A percentile compares a stretch with the other conserved stretches of the same genome.
These are phyloP conservation scores for Sialis lutaria DNA, from an alignment of 2,888 invertebrate genomes.

Conservation along the genomic window DNA sequence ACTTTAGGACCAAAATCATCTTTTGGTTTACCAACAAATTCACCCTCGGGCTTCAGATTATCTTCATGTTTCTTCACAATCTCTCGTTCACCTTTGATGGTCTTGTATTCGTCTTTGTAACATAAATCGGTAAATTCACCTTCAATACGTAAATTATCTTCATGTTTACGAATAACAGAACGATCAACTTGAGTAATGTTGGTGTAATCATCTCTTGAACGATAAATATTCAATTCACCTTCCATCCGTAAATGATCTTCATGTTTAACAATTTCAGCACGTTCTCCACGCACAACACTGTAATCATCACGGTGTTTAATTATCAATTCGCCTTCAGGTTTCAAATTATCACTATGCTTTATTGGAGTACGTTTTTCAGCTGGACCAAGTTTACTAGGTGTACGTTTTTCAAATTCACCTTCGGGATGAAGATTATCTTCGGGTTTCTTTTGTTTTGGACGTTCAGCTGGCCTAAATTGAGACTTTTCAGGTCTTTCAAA, in stretches of 20 bases:
- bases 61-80: constrained; percentile 36
- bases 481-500: constrained; percentile 30
- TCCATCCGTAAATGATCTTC: constrained; percentile 42
- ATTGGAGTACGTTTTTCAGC: constrained; percentile 20
- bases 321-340: constrained; percentile 29
- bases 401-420: constrained; percentile 26
- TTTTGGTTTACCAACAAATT: constrained; percentile 15
- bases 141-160: constrained; percentile 35
- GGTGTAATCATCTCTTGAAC: constrained; percentile 34
- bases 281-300: constrained; percentile 35
- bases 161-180: constrained; percentile 18
- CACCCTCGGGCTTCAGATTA: constrained; percentile 33
- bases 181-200: constrained; percentile 26
- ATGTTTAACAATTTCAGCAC: constrained; percentile 34
- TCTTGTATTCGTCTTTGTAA: constrained; percentile 26
- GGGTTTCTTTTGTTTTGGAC: constrained; percentile 22
- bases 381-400: constrained; percentile 22
- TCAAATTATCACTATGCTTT: constrained; percentile 23
- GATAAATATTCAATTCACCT: constrained; percentile 38
- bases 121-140: constrained; percentile 28
- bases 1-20: constrained; percentile 11
- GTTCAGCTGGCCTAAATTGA: constrained; percentile 29
- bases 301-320: constrained; percentile 34
- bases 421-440: constrained; percentile 26
- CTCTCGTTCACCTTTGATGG: constrained; percentile 27